Evolutionary conservation across 2,797 vertebrate species (phyloP), one percentile per base, ranked within the genome.

Genomic region (Steatocranus sp.): DNA sequence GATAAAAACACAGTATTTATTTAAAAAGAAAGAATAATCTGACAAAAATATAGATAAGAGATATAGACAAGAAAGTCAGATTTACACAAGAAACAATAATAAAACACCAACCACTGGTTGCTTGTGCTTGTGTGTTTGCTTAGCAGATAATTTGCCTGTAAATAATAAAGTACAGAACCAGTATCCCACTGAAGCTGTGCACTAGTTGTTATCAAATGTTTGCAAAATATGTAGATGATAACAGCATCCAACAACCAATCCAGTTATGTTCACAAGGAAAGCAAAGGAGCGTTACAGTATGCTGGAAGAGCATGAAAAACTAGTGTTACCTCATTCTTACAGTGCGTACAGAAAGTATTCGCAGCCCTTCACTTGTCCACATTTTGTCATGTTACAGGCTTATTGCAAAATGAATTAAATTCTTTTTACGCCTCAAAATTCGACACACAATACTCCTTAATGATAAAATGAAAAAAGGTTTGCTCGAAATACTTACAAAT

Each of bases 381-480:
- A 56, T 56, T 56, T 18, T 56, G 54, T 56, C 1, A 30, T 0
- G 25, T 56, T 56, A 56, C 53, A 30, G 0, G 14, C 25, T 56
- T 56, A 56, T 1, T 56, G 53, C 15, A 56, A 32, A 32, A 56
- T 32, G 1, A 56, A 32, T 1, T 18, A 18, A 56, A 56, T 10
- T 56, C 1, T 32, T 30, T 56, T 0, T 11, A 32, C 0, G 1
- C 1, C 27, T 18, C 1, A 7, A 0, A 58, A 58, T 58, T 58
- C 0, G 5, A 58, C 54, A 58, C 27, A 4, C 54, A 58, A 2
- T 4, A 58, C 54, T 18, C 9, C 5, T 32, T 58, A 58, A 58
- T 32, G 2, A 58, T 0, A 4, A 58, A 58, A 58, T 0, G 54
- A 18, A 56, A 56, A 56, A 58, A 11, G 9, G 8, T 56, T 56